Evolutionary conservation across 2,113 vertebrate genomes (phyloP), one percentile per base, ranked within the genome.

Genomic region (Elachura formosa): DNA sequence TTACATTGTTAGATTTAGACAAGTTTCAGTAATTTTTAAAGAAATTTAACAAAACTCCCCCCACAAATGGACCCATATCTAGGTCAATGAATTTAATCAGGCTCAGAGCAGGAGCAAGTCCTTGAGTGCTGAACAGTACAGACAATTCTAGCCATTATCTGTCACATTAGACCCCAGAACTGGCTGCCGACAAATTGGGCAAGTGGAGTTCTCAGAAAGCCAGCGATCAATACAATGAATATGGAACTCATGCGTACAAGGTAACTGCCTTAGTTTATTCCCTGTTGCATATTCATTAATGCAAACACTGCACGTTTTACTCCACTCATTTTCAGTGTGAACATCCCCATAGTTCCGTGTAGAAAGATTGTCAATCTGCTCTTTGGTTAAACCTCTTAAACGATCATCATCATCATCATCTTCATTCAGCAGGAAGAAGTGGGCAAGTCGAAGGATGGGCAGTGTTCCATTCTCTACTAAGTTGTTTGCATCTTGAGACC

Each of bases 161-260:
- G 95, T 84, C 80, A 91, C 49, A 38, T 89, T 91, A 41, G 97
- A 93, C 15, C 96, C 97, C 84, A 98, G 71, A 25, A 99, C 98
- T 78, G 99, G 98, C 95, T 99, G 98, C 96, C 99, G 98, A 97
- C 99, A 99, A 94, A 99, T 98, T 12, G 99, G 99, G 91, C 99
- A 99, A 83, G 99, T 99, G 95, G 99, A 99, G 97, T 99, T 99
- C 95, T 99, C 99, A 22, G 99, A 99, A 83, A 99, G 98, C 99
- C 99, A 99, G 84, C 99, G 98, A 96, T 99, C 99, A 16, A 99
- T 99, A 96, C 99, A 99, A 82, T 99, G 99, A 94, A 99, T 98
- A 94, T 99, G 99, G 96, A 99, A 99, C 90, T 99, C 99, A 45
- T 99, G 99, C 79, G 97, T 97, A 76, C 99, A 99, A 36, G 99